Evolutionary conservation across 2,113 vertebrate species (phyloP).

Genomic region (Calidris pygmaea): DNA sequence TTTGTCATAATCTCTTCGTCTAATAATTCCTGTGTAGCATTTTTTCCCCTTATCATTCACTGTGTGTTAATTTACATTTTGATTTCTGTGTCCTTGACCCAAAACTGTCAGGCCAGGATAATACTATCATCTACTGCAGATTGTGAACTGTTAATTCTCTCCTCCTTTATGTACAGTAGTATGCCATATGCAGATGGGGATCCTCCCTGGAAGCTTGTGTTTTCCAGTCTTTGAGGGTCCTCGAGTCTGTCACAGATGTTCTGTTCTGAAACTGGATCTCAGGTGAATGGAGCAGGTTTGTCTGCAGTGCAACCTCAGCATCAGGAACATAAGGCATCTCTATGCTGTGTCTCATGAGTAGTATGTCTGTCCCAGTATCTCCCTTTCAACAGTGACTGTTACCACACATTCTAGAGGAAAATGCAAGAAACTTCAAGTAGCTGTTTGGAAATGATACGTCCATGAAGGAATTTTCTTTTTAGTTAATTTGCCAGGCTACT

Average conservation of each 20-base stretch:
- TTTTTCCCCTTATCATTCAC: not conserved
- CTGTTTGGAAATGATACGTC: not conserved
- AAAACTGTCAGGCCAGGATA: slow-evolving; percentile 28
- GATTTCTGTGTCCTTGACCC: slow-evolving; percentile 57
- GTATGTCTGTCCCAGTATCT: not conserved
- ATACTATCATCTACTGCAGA: not conserved
- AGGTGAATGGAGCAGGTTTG: not conserved
- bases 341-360: accelerated
- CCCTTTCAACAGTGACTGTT: not conserved
- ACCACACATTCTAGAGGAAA: not conserved
- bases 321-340: not conserved
- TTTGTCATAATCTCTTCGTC: slow-evolving; percentile 17
- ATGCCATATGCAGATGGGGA: not conserved
- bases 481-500: not conserved
- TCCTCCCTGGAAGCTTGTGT: not conserved
- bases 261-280: not conserved
- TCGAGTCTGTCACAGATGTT: not conserved
- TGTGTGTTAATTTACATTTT: slow-evolving; percentile 41
- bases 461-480: not conserved
- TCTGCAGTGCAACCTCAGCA: not conserved
- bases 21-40: not conserved
- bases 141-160: slow-evolving; percentile 22
- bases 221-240: not conserved
- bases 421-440: not conserved
- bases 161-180: not conserved